Evolutionary conservation across 2,888 invertebrate genomes (phyloP).

Genomic region (Phyllotreta cruciferae): DNA sequence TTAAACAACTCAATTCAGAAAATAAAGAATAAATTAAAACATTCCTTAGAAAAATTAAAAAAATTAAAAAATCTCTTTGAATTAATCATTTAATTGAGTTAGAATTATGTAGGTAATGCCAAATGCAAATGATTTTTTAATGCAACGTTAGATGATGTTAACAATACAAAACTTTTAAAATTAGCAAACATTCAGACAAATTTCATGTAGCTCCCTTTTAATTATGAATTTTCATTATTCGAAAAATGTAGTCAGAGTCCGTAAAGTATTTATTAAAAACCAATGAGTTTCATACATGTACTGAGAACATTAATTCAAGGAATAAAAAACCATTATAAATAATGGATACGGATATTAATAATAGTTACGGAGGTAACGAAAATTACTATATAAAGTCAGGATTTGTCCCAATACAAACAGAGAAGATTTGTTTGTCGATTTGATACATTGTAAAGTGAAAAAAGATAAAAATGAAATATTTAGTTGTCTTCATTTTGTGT

Average conservation of each 20-base stretch:
- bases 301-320: constrained; percentile 18
- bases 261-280: constrained; percentile 25
- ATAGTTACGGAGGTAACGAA: neutral
- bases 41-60: no score
- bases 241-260: constrained; percentile 19
- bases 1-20: no score
- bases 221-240: neutral
- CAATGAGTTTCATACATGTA: constrained; percentile 9
- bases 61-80: no score
- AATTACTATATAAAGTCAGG: constrained; percentile 17
- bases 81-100: no score
- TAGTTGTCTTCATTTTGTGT: constrained; percentile 14
- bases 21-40: no score
- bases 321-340: constrained; percentile 20
- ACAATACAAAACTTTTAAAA: constrained; percentile 3
- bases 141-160: no score
- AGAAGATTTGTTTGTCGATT: constrained; percentile 1
- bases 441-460: neutral
- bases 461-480: constrained; percentile 16
- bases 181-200: neutral
- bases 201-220: no score
- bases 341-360: constrained; percentile 12
- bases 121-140: no score
- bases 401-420: neutral
- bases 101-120: no score